These are phyloP conservation scores for Choreutis nemorana DNA, from an alignment of 2,888 invertebrate genomes.

Conservation along the genomic window DNA sequence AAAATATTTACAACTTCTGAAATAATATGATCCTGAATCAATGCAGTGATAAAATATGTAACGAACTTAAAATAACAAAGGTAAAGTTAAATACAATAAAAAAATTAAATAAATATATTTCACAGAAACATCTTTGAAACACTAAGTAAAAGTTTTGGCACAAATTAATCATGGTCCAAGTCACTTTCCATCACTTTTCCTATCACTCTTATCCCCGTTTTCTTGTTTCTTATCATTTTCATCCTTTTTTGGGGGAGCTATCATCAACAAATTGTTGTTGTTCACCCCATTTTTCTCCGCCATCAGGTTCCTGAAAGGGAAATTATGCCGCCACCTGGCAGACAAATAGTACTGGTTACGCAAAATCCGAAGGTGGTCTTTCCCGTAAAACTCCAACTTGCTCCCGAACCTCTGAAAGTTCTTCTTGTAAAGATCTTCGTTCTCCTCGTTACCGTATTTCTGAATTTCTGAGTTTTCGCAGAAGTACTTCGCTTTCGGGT, in stretches of 20 bases:
- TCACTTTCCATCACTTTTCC: constrained; percentile 16
- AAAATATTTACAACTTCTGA: no score
- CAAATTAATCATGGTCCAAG: constrained; percentile 11
- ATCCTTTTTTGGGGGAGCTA: constrained; percentile 60
- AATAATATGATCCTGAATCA: no score
- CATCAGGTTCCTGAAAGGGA: constrained; percentile 48
- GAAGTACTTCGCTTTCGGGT: constrained; percentile 26
- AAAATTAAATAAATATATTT: no score
- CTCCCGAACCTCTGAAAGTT: constrained; percentile 21
- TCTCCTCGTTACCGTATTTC: constrained; percentile 46
- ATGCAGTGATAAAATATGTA: no score
- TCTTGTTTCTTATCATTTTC: constrained; percentile 16
- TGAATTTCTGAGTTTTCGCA: constrained; percentile 24
- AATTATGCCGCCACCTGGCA: constrained; percentile 47
- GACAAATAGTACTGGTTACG: constrained; percentile 48
- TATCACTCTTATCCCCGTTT: constrained; percentile 9
- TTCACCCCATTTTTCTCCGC: constrained; percentile 68
- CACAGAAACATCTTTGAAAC: neutral
- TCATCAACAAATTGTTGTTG: constrained; percentile 75
- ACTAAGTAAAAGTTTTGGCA: neutral
- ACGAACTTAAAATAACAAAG: no score
- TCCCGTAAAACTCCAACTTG: constrained; percentile 33
- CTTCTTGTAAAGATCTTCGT: constrained; percentile 31
- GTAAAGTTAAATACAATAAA: no score
- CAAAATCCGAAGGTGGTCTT: constrained; percentile 41